Evolutionary conservation across 2,113 vertebrate species (phyloP).

Genomic region (Galemys pyrenaicus): DNA sequence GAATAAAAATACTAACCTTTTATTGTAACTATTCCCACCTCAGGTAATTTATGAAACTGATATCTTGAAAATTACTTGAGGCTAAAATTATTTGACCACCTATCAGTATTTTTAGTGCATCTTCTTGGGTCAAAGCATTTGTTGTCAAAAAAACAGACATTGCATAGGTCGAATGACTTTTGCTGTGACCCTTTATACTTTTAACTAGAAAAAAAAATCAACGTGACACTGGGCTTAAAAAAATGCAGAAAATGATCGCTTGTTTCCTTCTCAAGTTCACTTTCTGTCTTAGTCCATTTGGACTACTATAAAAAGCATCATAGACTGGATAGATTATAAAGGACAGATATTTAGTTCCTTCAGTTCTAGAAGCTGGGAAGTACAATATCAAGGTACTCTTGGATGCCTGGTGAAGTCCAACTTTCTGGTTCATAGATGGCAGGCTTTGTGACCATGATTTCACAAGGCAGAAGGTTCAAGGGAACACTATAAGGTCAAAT

Average conservation of each 20-base stretch:
- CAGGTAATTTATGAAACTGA: neutral
- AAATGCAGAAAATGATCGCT: neutral
- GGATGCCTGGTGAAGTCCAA: neutral
- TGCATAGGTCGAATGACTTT: neutral
- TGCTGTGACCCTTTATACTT: neutral
- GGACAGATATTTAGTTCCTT: neutral
- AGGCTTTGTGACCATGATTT: neutral
- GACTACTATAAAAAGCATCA: neutral
- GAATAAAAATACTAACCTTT: neutral
- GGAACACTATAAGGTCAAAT: neutral
- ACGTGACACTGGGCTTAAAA: neutral
- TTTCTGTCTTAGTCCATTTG: neutral
- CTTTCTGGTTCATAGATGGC: neutral
- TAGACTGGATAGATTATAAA: neutral
- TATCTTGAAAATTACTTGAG: neutral
- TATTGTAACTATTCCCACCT: neutral
- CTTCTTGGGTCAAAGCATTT: neutral
- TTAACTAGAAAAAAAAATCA: neutral
- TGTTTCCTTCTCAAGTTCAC: neutral
- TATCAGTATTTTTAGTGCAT: neutral
- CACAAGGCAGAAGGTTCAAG: neutral
- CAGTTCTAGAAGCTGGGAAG: neutral
- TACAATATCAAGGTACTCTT: neutral
- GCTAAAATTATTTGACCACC: neutral
- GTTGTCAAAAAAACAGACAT: neutral